Percentiles rank a stretch among this genome's conserved stretches.
phyloP scores from a whole-genome alignment of 2,797 vertebrate genomes.

The Schizopygopsis pylzovi region DNA sequence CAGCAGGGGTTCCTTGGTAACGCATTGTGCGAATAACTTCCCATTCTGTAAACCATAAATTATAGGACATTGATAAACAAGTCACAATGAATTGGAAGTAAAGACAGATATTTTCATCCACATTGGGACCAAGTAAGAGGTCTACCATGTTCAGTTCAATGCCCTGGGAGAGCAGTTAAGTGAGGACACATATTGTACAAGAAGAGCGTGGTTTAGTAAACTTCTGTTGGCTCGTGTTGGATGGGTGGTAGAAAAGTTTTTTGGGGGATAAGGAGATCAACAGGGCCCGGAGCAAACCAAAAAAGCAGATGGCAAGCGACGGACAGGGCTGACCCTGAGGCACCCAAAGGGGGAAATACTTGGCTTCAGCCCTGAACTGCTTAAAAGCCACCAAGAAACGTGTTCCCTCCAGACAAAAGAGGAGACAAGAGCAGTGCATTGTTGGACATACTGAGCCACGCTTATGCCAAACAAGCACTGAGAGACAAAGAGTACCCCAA shows the following conservation, averaged over 20 bases:
- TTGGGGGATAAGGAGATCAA: constrained; percentile 22
- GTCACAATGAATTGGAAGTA: neutral
- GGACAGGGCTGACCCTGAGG: constrained; percentile 55
- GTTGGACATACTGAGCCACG: neutral
- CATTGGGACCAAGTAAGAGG: constrained; percentile 5
- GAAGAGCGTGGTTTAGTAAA: neutral
- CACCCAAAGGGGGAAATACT: constrained; percentile 49
- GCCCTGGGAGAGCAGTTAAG: constrained; percentile 7
- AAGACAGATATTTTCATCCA: neutral
- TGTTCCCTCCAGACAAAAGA: constrained; percentile 53
- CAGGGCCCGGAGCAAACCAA: constrained; percentile 45
- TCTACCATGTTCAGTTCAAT: constrained; percentile 23
- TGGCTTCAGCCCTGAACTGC: constrained; percentile 44
- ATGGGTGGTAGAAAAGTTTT: constrained; percentile 22
- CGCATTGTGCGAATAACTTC: constrained; percentile 18
- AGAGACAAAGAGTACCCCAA: constrained; percentile 50
- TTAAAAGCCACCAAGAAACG: constrained; percentile 47
- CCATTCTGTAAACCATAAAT: constrained; percentile 34
- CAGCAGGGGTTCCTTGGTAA: constrained; percentile 43
- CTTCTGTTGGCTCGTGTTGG: constrained; percentile 18
- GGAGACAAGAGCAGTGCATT: constrained; percentile 20
- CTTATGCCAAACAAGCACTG: constrained; percentile 40
- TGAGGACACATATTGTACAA: constrained; percentile 14
- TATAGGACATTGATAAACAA: constrained; percentile 24
- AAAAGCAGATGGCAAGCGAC: constrained; percentile 61